Evolutionary conservation across 2,888 invertebrate genomes (phyloP), one percentile per base, ranked within the genome.

Genomic region (Gastracanthus pulcherrimus): DNA sequence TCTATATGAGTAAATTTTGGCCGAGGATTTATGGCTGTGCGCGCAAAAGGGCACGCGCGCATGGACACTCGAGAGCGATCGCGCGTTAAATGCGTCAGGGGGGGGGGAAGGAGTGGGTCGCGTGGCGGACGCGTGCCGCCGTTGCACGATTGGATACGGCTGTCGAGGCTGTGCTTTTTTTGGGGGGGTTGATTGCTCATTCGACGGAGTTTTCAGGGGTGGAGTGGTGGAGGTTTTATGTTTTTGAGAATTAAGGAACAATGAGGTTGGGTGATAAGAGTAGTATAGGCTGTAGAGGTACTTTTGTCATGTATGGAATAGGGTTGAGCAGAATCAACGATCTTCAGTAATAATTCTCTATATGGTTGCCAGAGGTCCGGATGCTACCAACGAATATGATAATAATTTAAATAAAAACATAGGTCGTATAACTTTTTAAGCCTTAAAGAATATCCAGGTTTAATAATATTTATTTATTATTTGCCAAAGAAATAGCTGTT

Each of bases 61-160:
- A 60, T 82, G n/a, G n/a, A 77, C 86, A 88, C 88, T 88, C 87
- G 86, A 88, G 86, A 87, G 88, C 88, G 88, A 89, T 89, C 88
- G 90, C 90, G 89, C 91, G 90, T 91, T 91, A 91, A 91, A 91
- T 90, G 90, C 88, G 90, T 87, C 87, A 85, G 83, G 86, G 87
- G 88, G 86, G 89, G 89, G 86, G 88, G 87, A 87, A 84, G 87
- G 89, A n/a, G n/a, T n/a, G n/a, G 87, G 88, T 87, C 60, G 66
- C 7, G 70, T n/a, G n/a, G 9, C 31, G 38, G 29, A 34, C 72
- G 81, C 87, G 89, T 90, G 90, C 85, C 89, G 83, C 81, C 90
- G 90, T 90, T 80, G 82, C 82, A 78, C 36, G 51, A 29, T 55
- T 66, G 64, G 34, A 16, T 51, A 60, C 38, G n/a, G 55, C 58